A percentile compares a stretch with the other conserved stretches of the same genome.
Conservation (phyloP, 2,888 invertebrate species). For the Tipula lateralis region DNA sequence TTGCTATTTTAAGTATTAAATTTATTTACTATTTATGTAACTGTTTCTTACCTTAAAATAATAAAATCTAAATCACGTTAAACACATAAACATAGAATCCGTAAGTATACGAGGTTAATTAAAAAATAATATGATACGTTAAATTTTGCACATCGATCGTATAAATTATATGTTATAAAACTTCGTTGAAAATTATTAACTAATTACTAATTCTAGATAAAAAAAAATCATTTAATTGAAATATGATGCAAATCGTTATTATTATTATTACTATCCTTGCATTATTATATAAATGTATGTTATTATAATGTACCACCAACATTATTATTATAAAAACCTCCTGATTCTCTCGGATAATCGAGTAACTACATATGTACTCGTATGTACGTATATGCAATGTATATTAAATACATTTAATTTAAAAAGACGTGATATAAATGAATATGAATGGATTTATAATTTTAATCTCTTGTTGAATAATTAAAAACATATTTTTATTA, state of each 20-base stretch:
- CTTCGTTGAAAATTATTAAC: background rate
- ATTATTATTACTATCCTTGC: background rate
- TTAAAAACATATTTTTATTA: background rate
- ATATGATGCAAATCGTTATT: conserved; percentile 1
- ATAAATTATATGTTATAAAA: background rate
- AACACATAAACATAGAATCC: too few relatives aligned
- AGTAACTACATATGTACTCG: background rate
- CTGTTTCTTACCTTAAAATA: too few relatives aligned
- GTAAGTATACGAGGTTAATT: too few relatives aligned
- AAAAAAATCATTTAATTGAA: conserved; percentile 3
- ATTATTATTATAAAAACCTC: background rate
- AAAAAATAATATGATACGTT: too few relatives aligned
- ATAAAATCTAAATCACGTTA: too few relatives aligned
- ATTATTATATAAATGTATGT: background rate
- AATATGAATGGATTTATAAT: conserved; percentile 19
- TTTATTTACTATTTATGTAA: too few relatives aligned
- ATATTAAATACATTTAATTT: background rate
- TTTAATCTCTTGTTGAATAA: conserved; percentile 24
- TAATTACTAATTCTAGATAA: background rate
- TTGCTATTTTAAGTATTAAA: too few relatives aligned
- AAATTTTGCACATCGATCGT: background rate
- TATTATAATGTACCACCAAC: background rate
- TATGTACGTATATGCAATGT: background rate
- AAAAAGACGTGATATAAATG: conserved; percentile 24
- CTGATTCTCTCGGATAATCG: too few relatives aligned